These are phyloP conservation scores for Megalops cyprinoides DNA, from an alignment of 2,797 vertebrate genomes.

Conservation along the genomic window DNA sequence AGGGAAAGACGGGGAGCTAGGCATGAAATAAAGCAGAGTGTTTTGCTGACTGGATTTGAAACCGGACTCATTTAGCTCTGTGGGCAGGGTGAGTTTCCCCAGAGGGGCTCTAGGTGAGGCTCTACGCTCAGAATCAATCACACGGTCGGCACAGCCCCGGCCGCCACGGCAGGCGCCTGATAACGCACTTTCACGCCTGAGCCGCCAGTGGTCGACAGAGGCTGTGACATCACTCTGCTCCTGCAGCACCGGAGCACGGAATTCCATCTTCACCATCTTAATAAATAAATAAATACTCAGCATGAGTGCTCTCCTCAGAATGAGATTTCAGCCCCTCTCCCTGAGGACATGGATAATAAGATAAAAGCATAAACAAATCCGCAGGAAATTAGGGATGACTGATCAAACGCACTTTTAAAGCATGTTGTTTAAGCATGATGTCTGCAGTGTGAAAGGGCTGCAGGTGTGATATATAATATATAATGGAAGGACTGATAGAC, in stretches of 20 bases:
- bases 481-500: too few relatives aligned
- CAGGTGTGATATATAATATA: too few relatives aligned
- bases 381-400: background rate
- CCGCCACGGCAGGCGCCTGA: background rate
- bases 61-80: background rate
- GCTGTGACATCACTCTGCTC: background rate
- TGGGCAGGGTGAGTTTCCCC: too few relatives aligned
- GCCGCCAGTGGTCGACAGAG: background rate
- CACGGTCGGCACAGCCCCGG: background rate
- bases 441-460: too few relatives aligned
- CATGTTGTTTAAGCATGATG: too few relatives aligned
- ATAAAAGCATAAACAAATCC: background rate
- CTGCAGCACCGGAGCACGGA: background rate
- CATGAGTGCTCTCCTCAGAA: background rate
- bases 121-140: background rate
- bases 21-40: background rate
- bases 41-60: background rate
- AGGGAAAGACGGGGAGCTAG: background rate
- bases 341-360: background rate
- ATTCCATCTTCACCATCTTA: background rate
- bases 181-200: background rate
- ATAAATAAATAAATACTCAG: background rate
- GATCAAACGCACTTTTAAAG: background rate
- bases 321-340: too few relatives aligned
- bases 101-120: too few relatives aligned